Evolutionary conservation across 2,888 invertebrate species (phyloP).

Genomic region (Camponotus fellah): DNA sequence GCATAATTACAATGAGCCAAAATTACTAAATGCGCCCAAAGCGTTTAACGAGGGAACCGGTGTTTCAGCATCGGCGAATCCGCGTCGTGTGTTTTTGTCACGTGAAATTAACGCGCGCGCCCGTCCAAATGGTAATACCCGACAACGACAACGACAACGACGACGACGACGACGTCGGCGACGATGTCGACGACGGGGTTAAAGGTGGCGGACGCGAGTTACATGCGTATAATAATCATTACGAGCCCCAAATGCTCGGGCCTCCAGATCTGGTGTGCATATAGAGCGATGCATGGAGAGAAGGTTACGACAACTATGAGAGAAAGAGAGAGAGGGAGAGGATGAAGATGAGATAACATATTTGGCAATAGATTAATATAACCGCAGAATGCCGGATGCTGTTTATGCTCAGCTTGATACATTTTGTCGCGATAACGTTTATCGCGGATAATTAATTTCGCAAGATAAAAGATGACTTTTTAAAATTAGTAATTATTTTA

Average conservation of each 20-base stretch:
- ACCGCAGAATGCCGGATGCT: slow-evolving; percentile 74
- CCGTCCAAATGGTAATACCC: slow-evolving; percentile 60
- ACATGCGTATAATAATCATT: slow-evolving; percentile 75
- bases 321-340: slow-evolving; percentile 19
- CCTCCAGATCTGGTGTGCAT: slow-evolving; percentile 63
- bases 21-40: slow-evolving; percentile 57
- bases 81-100: slow-evolving; percentile 56
- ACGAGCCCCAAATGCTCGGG: slow-evolving; percentile 73
- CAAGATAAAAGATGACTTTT: slow-evolving; percentile 41
- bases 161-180: slow-evolving; percentile 43
- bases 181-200: slow-evolving; percentile 60
- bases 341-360: slow-evolving; percentile 59
- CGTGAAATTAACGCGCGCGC: slow-evolving; percentile 60
- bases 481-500: slow-evolving; percentile 37
- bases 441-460: slow-evolving; percentile 59
- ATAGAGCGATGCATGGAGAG: slow-evolving; percentile 57
- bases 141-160: slow-evolving; percentile 61
- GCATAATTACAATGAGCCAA: slow-evolving; percentile 57
- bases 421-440: slow-evolving; percentile 45
- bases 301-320: slow-evolving; percentile 63
- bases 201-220: slow-evolving; percentile 72
- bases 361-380: slow-evolving; percentile 76
- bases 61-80: slow-evolving; percentile 58
- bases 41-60: slow-evolving; percentile 56
- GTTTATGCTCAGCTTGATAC: slow-evolving; percentile 74